Base-by-base conservation (phyloP, 2,888 invertebrate species). In the Zygogramma bicolorata region DNA sequence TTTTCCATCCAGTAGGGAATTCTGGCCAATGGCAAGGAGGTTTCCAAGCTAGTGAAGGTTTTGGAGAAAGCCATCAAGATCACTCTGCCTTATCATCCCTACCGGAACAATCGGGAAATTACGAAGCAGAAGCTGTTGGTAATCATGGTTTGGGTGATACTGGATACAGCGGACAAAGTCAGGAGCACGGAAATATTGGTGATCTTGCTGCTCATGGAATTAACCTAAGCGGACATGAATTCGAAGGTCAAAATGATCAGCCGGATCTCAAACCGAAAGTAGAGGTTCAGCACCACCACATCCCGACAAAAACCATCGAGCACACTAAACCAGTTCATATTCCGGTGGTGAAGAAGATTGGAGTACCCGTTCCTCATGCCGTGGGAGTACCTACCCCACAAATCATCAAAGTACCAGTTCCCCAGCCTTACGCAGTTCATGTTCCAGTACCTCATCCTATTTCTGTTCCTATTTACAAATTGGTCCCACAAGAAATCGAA, bases 341-440 rank as follows among this genome's bases (percentile, higher is more conserved):
- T 57, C 92, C 91, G 3, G 91, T 93, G 69, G 90, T 93, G 72
- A 93, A 93, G 87, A 93, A 93, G 87, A 89, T 93, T 75, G 93
- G 92, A 0, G 90, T 93, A 7, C 92, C 93, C 8, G 90, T 93
- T 53, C 93, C 93, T 0, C 93, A 93, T 81, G 92, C 93, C 0
- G 91, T 93, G n/a, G 92, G 92, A 0, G 91, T 93, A 0, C 91
- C 92, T 3, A 92, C 93, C 13, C 93, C 92, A 22, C 91, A 91
- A 85, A 89, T 91, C 81, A 89, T 93, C 77, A 92, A 92, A 84
- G 89, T 94, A 49, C 91, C 93, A 68, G 93, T 94, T 58, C 93
- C 93, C 2, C 92, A 93, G 71, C 94, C 94, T 1, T 93, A 93
- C 86, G 91, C 93, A 0, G 93, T 93, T 0, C 93, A 93, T 80